These are phyloP conservation scores for Nematopogon swammerdamellus DNA, from an alignment of 2,888 invertebrate species.

Conservation along the genomic window DNA sequence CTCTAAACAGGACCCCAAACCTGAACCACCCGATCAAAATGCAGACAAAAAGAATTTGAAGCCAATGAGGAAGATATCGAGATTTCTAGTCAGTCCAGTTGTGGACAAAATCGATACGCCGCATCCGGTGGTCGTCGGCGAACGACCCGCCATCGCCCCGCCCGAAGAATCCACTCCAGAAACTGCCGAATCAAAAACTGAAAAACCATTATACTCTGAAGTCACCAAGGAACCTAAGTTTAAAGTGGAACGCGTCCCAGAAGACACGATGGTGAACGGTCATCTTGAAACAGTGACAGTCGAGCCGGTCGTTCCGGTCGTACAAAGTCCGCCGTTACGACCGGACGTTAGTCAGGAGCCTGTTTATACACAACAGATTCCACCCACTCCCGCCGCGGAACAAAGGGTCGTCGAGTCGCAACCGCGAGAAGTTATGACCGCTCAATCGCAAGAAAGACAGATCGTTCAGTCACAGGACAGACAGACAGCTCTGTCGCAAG, in stretches of 20 bases:
- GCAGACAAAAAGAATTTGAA: slow-evolving; percentile 42
- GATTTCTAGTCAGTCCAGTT: slow-evolving; percentile 81
- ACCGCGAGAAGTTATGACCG: no score
- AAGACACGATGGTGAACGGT: no score
- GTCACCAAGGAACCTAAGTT: slow-evolving; percentile 16
- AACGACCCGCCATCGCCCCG: slow-evolving; percentile 17
- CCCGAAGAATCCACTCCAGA: slow-evolving; percentile 14
- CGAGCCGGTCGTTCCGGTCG: no score
- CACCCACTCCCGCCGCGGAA: no score
- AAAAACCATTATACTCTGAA: slow-evolving; percentile 13
- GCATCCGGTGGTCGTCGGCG: slow-evolving; percentile 15
- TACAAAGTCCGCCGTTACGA: no score
- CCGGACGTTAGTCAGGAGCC: no score
- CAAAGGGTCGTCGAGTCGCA: no score
- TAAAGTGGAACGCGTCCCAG: not conserved
- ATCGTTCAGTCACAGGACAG: no score
- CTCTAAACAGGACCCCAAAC: slow-evolving; percentile 28
- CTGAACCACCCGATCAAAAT: slow-evolving; percentile 19
- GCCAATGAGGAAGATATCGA: slow-evolving; percentile 69
- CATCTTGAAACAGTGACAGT: no score
- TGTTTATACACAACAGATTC: no score
- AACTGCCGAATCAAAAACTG: not conserved
- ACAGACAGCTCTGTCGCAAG: no score
- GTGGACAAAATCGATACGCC: slow-evolving; percentile 45
- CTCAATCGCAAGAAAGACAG: no score